phyloP scores from a whole-genome alignment of 2,888 invertebrate species.

The Drosophila anomalata region DNA sequence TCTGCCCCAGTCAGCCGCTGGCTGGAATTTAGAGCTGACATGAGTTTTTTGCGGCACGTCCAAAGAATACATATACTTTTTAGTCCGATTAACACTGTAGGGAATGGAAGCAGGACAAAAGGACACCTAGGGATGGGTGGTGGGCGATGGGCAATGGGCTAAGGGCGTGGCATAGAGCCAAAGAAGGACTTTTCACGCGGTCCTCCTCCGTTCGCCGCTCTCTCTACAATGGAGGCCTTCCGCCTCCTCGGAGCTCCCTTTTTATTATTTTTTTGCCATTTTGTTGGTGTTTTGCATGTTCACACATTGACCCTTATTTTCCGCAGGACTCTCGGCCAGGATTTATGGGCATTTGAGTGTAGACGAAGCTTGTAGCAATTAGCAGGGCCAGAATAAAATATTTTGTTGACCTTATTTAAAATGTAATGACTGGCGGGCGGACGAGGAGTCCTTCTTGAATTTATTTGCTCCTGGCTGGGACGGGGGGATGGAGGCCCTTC shows the following conservation, averaged over 20 bases:
- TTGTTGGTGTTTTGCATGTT: slow-evolving; percentile 46
- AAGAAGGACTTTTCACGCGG: slow-evolving; percentile 17
- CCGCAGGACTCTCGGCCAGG: slow-evolving; percentile 26
- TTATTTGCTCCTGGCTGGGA: slow-evolving; percentile 25
- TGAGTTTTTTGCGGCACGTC: neutral
- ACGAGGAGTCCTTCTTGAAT: slow-evolving; percentile 6
- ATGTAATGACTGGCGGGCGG: slow-evolving; percentile 56
- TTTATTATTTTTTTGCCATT: neutral
- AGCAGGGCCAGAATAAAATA: slow-evolving; percentile 44
- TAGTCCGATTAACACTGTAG: slow-evolving; percentile 29
- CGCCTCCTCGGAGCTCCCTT: neutral
- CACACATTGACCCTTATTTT: slow-evolving; percentile 67
- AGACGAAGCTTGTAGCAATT: slow-evolving; percentile 58
- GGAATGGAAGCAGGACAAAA: slow-evolving; percentile 1
- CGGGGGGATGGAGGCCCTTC: neutral
- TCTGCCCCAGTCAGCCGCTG: neutral
- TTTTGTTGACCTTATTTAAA: slow-evolving; percentile 65
- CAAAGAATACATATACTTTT: neutral
- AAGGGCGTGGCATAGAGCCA: neutral
- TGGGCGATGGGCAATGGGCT: neutral
- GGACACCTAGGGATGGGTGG: neutral
- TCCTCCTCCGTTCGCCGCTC: neutral
- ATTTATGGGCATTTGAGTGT: slow-evolving; percentile 51
- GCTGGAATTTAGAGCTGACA: neutral
- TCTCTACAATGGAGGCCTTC: no score